Percentiles rank a stretch among this genome's conserved stretches.
These are phyloP conservation scores for Scolanthus callimorphus DNA, from an alignment of 92 coral and sea anemone genomes.

Conservation along the genomic window DNA sequence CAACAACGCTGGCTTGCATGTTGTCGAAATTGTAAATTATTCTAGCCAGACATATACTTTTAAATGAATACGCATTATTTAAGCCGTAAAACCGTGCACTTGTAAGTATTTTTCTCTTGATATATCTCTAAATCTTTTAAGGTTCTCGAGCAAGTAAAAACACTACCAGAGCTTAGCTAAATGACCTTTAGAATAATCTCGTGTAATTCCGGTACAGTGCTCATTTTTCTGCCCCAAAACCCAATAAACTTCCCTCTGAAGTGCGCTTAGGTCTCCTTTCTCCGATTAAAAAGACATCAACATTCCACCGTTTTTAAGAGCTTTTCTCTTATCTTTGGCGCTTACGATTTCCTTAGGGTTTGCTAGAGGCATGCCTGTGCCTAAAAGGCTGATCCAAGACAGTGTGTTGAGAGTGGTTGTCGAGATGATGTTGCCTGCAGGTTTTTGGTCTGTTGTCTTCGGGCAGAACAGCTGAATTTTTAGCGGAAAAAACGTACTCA, in stretches of 20 bases:
- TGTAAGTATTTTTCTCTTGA: too few species aligned
- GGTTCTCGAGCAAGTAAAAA: not conserved
- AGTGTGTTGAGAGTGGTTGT: not conserved
- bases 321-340: not conserved
- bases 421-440: not conserved
- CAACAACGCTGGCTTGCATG: too few species aligned
- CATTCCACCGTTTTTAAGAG: conserved; percentile 2
- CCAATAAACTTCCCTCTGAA: not conserved
- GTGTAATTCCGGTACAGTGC: not conserved
- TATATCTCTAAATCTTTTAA: not conserved
- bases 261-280: not conserved
- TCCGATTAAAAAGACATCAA: not conserved
- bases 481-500: not conserved
- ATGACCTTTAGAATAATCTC: not conserved
- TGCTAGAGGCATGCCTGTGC: not conserved
- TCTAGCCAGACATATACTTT: too few species aligned
- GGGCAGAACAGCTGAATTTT: conserved; percentile 1
- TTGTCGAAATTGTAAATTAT: too few species aligned
- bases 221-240: not conserved
- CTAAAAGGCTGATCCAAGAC: not conserved
- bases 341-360: not conserved
- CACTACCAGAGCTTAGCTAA: not conserved
- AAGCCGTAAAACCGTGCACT: too few species aligned
- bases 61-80: too few species aligned
- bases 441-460: not conserved